Evolutionary conservation across 2,888 invertebrate species (phyloP).

Genomic region (Sicus ferrugineus): DNA sequence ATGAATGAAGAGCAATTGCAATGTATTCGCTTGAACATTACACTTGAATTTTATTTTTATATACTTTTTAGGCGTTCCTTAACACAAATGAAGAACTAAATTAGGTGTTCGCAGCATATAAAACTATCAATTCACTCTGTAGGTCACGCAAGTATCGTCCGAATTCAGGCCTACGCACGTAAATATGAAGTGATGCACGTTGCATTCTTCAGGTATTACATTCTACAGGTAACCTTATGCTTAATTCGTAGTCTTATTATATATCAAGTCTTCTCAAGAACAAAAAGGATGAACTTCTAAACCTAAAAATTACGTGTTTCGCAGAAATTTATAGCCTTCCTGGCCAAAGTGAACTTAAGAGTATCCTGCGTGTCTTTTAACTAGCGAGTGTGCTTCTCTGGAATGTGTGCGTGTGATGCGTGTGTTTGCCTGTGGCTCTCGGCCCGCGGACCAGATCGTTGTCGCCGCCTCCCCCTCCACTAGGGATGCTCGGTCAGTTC

Average conservation of each 20-base stretch:
- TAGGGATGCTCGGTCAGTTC: constrained; percentile 35
- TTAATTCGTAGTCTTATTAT: constrained; percentile 44
- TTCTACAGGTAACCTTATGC: constrained; percentile 4
- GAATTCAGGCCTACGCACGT: too few relatives aligned
- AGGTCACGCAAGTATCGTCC: too few relatives aligned
- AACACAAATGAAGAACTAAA: not conserved
- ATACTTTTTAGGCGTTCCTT: not conserved
- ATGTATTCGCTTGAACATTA: too few relatives aligned
- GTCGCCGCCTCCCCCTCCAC: not conserved
- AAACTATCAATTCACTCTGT: not conserved
- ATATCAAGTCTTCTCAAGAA: constrained; percentile 54
- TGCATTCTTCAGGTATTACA: too few relatives aligned
- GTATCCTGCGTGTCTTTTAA: not conserved
- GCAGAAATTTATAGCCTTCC: not conserved
- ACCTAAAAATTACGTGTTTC: not conserved
- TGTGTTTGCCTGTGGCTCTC: too few relatives aligned
- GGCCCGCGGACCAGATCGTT: too few relatives aligned
- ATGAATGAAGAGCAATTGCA: too few relatives aligned
- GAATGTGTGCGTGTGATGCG: constrained; percentile 32
- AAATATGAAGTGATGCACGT: too few relatives aligned
- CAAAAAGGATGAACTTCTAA: not conserved
- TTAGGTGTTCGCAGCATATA: too few relatives aligned
- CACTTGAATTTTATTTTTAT: constrained; percentile 1
- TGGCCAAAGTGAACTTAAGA: not conserved
- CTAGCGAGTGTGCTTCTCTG: constrained; percentile 8